phyloP scores from a whole-genome alignment of 2,888 invertebrate genomes.

The Pollenia angustigena region DNA sequence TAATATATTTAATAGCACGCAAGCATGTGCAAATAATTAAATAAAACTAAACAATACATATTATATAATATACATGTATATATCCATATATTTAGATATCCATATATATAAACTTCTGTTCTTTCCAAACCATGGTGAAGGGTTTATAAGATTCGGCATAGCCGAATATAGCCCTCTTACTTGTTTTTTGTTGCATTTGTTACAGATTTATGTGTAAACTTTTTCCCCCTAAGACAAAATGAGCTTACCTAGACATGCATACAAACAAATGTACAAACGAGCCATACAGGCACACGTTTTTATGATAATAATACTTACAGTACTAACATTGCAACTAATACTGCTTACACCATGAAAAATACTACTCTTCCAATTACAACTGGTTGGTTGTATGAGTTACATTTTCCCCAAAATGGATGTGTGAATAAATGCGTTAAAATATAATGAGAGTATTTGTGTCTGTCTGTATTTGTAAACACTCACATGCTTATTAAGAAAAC shows the following conservation, averaged over 20 bases:
- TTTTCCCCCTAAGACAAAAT: slow-evolving; percentile 37
- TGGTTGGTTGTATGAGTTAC: not conserved
- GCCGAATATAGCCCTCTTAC: too few species aligned
- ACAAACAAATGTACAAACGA: too few species aligned
- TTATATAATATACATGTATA: too few species aligned
- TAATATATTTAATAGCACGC: too few species aligned
- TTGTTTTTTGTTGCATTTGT: slow-evolving; percentile 13
- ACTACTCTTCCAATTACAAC: slow-evolving; percentile 7
- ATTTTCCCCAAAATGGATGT: slow-evolving; percentile 13
- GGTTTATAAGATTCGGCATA: too few species aligned
- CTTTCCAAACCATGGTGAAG: too few species aligned
- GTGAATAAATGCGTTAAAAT: slow-evolving; percentile 30
- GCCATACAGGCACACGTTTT: not conserved
- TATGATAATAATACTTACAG: not conserved
- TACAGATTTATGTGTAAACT: slow-evolving; percentile 36
- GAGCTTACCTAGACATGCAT: not conserved
- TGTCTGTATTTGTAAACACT: not conserved
- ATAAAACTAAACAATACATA: too few species aligned
- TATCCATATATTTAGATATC: too few species aligned
- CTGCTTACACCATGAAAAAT: not conserved
- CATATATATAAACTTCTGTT: too few species aligned
- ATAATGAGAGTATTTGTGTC: not conserved
- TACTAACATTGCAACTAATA: slow-evolving; percentile 18
- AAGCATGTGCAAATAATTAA: too few species aligned
- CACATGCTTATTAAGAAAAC: slow-evolving; percentile 43